These are phyloP conservation scores for Aelia acuminata DNA, from an alignment of 2,888 invertebrate genomes.

Conservation along the genomic window DNA sequence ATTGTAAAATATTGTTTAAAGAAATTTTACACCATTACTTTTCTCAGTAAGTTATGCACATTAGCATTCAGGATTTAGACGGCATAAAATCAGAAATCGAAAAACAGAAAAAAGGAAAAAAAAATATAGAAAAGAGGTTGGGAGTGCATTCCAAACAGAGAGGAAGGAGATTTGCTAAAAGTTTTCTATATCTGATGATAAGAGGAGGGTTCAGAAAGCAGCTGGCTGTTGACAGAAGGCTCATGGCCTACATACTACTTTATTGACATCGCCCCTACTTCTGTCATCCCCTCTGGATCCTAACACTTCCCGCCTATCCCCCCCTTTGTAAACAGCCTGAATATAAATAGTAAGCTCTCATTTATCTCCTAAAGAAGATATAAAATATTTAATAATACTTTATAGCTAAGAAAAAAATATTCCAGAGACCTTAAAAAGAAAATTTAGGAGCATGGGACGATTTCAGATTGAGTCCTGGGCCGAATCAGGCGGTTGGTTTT, in stretches of 20 bases:
- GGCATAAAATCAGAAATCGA: neutral
- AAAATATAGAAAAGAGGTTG: neutral
- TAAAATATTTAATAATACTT: neutral
- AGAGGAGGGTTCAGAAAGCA: neutral
- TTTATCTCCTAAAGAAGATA: neutral
- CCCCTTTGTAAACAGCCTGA: neutral
- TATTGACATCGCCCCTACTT: constrained; percentile 22
- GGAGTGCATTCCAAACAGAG: neutral
- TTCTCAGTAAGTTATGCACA: neutral
- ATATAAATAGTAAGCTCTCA: neutral
- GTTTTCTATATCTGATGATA: neutral
- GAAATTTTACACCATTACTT: no score
- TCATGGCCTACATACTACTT: constrained; percentile 8
- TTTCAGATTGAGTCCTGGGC: no score
- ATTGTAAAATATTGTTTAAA: no score
- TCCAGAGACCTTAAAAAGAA: no score
- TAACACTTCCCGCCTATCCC: neutral
- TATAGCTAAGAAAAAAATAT: neutral
- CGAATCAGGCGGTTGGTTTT: no score
- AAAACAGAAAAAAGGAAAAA: neutral
- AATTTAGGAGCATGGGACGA: no score
- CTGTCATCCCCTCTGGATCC: neutral
- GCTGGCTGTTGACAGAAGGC: neutral
- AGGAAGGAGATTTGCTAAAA: neutral
- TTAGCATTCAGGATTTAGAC: neutral